phyloP scores from a whole-genome alignment of 2,113 vertebrate species.

The Gasterosteus aculeatus region DNA sequence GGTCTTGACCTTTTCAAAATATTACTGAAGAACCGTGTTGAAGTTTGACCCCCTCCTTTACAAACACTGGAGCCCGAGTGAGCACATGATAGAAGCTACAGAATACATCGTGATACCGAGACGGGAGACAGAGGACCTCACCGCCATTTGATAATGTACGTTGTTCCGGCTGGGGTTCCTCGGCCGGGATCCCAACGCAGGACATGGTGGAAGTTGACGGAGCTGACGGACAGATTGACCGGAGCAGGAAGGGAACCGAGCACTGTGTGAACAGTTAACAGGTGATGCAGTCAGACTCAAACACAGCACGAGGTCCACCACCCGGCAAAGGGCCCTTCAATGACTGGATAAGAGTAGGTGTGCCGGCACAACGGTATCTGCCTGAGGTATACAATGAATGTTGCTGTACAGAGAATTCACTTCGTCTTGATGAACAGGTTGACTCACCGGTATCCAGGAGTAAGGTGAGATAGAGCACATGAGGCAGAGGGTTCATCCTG shows the following conservation, averaged over 20 bases:
- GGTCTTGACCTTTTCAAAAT: not conserved
- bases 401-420: not conserved
- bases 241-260: conserved; percentile 44
- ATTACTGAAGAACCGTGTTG: not conserved
- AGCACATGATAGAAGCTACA: not conserved
- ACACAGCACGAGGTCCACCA: too few species aligned
- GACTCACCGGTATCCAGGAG: conserved; percentile 41
- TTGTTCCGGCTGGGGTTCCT: conserved; percentile 39
- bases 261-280: conserved; percentile 20
- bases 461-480: not conserved
- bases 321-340: too few species aligned
- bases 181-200: conserved; percentile 63
- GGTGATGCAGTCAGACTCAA: not conserved
- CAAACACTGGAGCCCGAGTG: not conserved
- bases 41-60: not conserved
- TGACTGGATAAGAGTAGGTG: not conserved
- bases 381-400: not conserved
- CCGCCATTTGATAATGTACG: conserved; percentile 32
- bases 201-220: conserved; percentile 57
- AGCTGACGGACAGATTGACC: not conserved
- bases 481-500: conserved; percentile 23
- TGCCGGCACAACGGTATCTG: not conserved
- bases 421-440: not conserved
- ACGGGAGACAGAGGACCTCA: not conserved
- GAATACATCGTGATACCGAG: not conserved